A percentile compares a stretch with the other conserved stretches of the same genome.
These are phyloP conservation scores for Oedothorax gibbosus DNA, from an alignment of 1,140 invertebrate species.

Conservation along the genomic window DNA sequence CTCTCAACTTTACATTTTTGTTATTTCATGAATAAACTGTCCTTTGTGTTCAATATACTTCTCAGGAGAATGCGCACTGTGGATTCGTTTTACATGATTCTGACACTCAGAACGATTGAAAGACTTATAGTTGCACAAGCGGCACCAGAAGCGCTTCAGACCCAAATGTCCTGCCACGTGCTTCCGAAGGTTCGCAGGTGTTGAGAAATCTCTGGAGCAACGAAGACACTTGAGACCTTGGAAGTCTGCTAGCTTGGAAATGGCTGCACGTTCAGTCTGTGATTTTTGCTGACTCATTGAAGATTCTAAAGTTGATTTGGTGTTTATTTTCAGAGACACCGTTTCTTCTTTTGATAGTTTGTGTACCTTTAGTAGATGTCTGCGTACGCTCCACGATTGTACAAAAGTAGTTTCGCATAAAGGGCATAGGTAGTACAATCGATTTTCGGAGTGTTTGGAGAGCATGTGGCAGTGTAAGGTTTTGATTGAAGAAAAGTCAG, in stretches of 20 bases:
- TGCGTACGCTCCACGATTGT: slow-evolving; percentile 65
- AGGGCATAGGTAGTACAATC: slow-evolving; percentile 67
- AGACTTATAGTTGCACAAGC: slow-evolving; percentile 16
- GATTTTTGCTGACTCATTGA: slow-evolving; percentile 7
- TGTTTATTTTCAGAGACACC: slow-evolving; percentile 53
- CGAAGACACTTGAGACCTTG: slow-evolving; percentile 65
- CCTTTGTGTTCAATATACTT: not conserved
- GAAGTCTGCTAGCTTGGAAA: slow-evolving; percentile 63
- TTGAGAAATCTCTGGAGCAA: slow-evolving; percentile 62
- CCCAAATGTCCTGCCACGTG: slow-evolving; percentile 25
- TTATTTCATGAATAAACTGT: no score
- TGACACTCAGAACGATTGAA: slow-evolving; percentile 30
- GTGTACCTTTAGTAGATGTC: slow-evolving; percentile 66
- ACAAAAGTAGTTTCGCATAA: slow-evolving; percentile 67
- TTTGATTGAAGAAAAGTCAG: slow-evolving; percentile 63
- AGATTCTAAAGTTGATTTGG: slow-evolving; percentile 3
- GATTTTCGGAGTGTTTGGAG: slow-evolving; percentile 64
- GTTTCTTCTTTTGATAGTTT: slow-evolving; percentile 64
- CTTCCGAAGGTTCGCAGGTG: slow-evolving; percentile 19
- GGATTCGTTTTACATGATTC: slow-evolving; percentile 8
- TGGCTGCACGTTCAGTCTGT: not conserved
- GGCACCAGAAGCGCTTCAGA: slow-evolving; percentile 6
- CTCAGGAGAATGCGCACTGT: not conserved
- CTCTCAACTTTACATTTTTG: no score
- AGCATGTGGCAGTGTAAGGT: slow-evolving; percentile 67